phyloP scores from a whole-genome alignment of 1,140 invertebrate species.

The Drosophila lacertosa region DNA sequence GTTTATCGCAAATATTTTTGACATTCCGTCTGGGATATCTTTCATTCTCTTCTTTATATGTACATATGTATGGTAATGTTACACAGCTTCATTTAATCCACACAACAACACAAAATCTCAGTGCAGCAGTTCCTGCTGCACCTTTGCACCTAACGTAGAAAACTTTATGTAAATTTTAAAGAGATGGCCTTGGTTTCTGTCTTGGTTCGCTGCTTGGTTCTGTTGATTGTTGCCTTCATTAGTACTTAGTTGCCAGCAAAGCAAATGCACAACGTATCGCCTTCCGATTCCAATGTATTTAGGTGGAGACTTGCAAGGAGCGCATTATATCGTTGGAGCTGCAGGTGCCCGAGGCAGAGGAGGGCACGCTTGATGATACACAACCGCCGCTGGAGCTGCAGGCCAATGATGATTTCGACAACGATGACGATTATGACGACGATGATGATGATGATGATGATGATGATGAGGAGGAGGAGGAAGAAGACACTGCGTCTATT shows the following conservation, averaged over 20 bases:
- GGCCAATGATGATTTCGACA: conserved; percentile 50
- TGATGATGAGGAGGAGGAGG: conserved; percentile 65
- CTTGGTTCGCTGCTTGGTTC: conserved; percentile 46
- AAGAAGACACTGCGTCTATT: conserved; percentile 82
- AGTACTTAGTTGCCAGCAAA: conserved; percentile 59
- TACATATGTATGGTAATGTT: neutral
- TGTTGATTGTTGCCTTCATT: conserved; percentile 54
- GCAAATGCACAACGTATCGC: conserved; percentile 69
- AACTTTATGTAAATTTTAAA: conserved; percentile 31
- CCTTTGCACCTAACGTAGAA: conserved; percentile 39
- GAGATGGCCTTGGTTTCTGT: conserved; percentile 47
- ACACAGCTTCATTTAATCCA: neutral
- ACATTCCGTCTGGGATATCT: too few species aligned
- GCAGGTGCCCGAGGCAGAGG: conserved; percentile 79
- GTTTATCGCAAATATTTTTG: too few species aligned
- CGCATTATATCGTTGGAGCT: conserved; percentile 94
- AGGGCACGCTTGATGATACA: conserved; percentile 62
- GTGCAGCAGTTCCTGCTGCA: neutral
- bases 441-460: conserved; percentile 51
- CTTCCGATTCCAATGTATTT: conserved; percentile 67
- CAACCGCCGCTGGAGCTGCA: conserved; percentile 62
- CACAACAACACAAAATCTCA: neutral
- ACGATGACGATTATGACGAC: conserved; percentile 43
- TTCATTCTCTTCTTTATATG: too few species aligned
- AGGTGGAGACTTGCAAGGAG: conserved; percentile 94